Base-by-base conservation (phyloP, 2,888 invertebrate species). In the Chirona hameri region DNA sequence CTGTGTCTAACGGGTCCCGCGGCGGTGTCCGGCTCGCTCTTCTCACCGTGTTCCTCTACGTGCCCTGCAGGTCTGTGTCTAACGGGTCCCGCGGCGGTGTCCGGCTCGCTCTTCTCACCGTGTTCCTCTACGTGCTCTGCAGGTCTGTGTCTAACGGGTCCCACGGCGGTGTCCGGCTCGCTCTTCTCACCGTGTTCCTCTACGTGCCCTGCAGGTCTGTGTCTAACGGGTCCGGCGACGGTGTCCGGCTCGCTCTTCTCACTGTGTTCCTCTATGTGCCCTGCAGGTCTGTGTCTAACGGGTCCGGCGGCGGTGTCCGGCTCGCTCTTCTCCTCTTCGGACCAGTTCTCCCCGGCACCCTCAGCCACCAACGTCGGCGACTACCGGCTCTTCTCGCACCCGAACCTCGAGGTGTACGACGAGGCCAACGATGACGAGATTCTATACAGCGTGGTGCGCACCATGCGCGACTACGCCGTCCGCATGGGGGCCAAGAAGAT, bases 351-450 rank as follows among this genome's bases (percentile, higher is more conserved):
- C 1, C 79, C 79, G 14, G n/a, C 79, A 21, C 79, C 79, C 4
- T 15, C 27, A 14, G 5, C 48, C 27, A 79, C 79, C 9, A 18
- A 79, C 79, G 79, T 46, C 48, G 79, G 48, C 27, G 52, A 52
- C 14, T 79, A n/a, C 48, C 48, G 48, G 12, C 48, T 52, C 15
- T 46, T 79, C 79, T n/a, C 79, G 4, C 48, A 79, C 39, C 39
- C 76, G n/a, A n/a, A 27, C 14, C 52, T 52, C 12, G 52, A 52
- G n/a, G 27, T 12, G 52, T 31, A 21, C 21, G 79, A 79, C 27
- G 79, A 79, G 52, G 46, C 5, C 15, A 48, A 79, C 18, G 79
- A 79, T 52, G 79, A 18, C 48, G 79, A 79, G 48, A 79, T 79
- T n/a, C 46, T 79, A n/a, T 15, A 9, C 27, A 52, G 79, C 79